phyloP scores from a whole-genome alignment of 2,113 vertebrate genomes.

The Cathartes aura region DNA sequence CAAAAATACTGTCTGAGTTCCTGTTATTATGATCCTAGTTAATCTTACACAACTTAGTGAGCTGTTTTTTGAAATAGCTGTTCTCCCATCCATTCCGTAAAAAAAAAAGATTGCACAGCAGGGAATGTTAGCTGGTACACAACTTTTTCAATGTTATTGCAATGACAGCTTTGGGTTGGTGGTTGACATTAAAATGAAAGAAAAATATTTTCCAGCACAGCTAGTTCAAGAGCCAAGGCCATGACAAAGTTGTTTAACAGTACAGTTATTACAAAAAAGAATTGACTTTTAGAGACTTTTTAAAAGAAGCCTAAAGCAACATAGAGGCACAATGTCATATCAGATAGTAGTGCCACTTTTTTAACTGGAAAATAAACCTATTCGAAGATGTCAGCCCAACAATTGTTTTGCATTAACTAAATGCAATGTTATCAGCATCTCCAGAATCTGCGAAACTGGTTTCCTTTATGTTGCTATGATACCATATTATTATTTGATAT shows the following conservation, averaged over 20 bases:
- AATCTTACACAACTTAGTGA: background rate
- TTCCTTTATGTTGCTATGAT: conserved; percentile 39
- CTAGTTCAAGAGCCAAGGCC: background rate
- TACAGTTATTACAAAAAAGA: background rate
- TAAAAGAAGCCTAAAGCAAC: background rate
- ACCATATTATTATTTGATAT: conserved; percentile 30
- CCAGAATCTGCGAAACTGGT: background rate
- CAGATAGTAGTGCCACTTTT: background rate
- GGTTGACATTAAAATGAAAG: conserved; percentile 14
- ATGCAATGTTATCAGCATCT: background rate
- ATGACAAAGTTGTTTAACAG: conserved; percentile 23
- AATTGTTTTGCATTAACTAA: conserved; percentile 13
- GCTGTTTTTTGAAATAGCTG: background rate
- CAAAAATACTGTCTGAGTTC: background rate
- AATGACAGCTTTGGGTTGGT: background rate
- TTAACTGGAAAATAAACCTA: background rate
- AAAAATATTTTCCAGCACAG: conserved; percentile 51
- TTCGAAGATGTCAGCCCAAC: background rate
- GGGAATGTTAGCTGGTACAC: background rate
- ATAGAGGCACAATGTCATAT: conserved; percentile 1
- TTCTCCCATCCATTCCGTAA: background rate
- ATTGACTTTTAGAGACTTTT: background rate
- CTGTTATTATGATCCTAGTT: background rate
- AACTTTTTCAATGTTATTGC: conserved; percentile 5
- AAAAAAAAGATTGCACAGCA: background rate